Conservation (phyloP, 2,888 invertebrate species). For the Elegia similella region DNA sequence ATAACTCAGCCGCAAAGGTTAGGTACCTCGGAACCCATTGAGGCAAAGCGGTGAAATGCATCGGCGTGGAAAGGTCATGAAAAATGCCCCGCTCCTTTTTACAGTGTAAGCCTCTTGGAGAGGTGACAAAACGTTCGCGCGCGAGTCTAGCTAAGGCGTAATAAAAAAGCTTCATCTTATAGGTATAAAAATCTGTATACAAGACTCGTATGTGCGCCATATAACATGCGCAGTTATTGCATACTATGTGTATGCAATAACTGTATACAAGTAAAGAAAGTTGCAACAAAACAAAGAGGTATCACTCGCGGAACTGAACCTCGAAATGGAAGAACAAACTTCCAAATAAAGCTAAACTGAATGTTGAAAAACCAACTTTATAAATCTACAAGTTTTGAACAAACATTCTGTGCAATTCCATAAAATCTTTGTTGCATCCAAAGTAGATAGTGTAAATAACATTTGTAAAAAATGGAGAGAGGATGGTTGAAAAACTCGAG, state of each 20-base stretch:
- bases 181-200: no score
- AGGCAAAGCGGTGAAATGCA: constrained; percentile 61
- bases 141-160: constrained; percentile 41
- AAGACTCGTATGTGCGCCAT: neutral
- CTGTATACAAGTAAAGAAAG: neutral
- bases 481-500: constrained; percentile 20
- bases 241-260: neutral
- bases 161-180: constrained; percentile 52
- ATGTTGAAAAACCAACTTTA: neutral
- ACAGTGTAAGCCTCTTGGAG: constrained; percentile 56
- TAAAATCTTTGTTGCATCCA: neutral
- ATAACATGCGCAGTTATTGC: no score
- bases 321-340: neutral
- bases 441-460: neutral
- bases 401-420: neutral
- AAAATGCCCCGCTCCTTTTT: constrained; percentile 58
- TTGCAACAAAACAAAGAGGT: neutral
- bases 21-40: constrained; percentile 54
- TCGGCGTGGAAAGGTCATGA: constrained; percentile 63
- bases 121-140: constrained; percentile 60
- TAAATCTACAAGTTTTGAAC: neutral
- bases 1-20: constrained; percentile 54
- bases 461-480: neutral
- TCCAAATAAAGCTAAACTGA: neutral
- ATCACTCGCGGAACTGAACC: neutral